Evolutionary conservation across 2,797 vertebrate species (phyloP).

Genomic region (Notolabrus celidotus): DNA sequence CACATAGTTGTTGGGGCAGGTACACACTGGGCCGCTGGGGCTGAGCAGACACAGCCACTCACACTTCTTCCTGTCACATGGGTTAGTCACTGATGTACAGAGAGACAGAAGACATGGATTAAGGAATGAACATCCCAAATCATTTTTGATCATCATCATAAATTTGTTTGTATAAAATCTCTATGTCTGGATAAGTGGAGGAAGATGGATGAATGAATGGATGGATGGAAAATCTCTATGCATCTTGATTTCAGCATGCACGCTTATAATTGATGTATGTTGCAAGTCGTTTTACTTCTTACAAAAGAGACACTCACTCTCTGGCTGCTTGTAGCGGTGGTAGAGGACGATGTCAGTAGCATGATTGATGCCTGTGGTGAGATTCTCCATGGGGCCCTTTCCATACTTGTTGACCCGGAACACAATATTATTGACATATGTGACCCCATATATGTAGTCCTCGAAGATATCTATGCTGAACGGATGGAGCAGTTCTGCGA

Average conservation of each 20-base stretch:
- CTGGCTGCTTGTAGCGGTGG: conserved; percentile 96
- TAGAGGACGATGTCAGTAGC: conserved; percentile 94
- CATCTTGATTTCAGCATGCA: neutral
- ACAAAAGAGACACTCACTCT: conserved; percentile 82
- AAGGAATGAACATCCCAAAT: too few species aligned
- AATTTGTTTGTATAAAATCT: too few species aligned
- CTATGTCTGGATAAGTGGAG: too few species aligned
- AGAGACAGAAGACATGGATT: conserved; percentile 23
- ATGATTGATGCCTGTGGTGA: conserved; percentile 94
- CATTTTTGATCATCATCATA: too few species aligned
- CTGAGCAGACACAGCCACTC: conserved; percentile 97
- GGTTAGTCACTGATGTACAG: conserved; percentile 88
- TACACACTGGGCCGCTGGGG: conserved; percentile 95
- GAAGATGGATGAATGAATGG: too few species aligned
- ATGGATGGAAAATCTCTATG: too few species aligned
- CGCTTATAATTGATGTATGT: too few species aligned
- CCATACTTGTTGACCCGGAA: conserved; percentile 98
- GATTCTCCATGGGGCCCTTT: conserved; percentile 90
- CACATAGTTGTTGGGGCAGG: conserved; percentile 93
- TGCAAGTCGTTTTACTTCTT: too few species aligned
- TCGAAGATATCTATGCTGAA: conserved; percentile 99
- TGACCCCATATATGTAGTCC: conserved; percentile 97
- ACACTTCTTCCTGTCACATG: conserved; percentile 97
- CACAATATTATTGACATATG: conserved; percentile 94
- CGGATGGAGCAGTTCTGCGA: conserved; percentile 91